Conservation (phyloP, 2,113 vertebrate species). For the Opisthocomus hoazin region DNA sequence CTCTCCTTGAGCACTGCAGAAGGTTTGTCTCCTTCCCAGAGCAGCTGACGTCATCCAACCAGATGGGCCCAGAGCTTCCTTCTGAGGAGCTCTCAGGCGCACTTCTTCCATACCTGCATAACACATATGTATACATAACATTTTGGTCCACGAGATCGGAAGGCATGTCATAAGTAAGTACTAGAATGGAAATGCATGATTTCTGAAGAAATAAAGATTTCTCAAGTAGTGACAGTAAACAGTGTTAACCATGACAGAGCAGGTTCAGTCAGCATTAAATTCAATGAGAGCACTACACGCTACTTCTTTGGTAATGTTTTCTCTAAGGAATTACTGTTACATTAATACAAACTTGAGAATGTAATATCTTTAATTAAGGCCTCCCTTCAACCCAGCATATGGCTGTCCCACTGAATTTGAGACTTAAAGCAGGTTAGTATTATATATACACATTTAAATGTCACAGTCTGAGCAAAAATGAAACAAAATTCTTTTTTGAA, state of each 20-base stretch:
- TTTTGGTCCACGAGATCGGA: neutral
- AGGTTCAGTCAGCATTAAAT: neutral
- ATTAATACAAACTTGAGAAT: neutral
- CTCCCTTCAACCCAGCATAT: neutral
- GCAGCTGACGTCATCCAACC: constrained; percentile 90
- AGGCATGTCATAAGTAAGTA: neutral
- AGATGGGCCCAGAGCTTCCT: constrained; percentile 76
- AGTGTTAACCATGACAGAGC: neutral
- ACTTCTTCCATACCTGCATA: constrained; percentile 75
- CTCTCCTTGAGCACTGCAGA: constrained; percentile 76
- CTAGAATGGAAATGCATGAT: neutral
- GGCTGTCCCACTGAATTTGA: neutral
- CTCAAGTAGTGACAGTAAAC: neutral
- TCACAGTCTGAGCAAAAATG: neutral
- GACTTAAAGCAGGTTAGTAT: neutral
- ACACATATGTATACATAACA: rapidly evolving
- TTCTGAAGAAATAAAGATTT: neutral
- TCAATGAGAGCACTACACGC: neutral
- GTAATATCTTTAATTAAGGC: neutral
- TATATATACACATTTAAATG: neutral
- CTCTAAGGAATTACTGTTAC: neutral
- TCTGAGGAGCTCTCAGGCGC: constrained; percentile 64
- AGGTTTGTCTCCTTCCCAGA: constrained; percentile 84
- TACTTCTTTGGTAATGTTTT: neutral
- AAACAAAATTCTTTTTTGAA: neutral